phyloP scores from a whole-genome alignment of 2,113 vertebrate species.

The Galbula dea region DNA sequence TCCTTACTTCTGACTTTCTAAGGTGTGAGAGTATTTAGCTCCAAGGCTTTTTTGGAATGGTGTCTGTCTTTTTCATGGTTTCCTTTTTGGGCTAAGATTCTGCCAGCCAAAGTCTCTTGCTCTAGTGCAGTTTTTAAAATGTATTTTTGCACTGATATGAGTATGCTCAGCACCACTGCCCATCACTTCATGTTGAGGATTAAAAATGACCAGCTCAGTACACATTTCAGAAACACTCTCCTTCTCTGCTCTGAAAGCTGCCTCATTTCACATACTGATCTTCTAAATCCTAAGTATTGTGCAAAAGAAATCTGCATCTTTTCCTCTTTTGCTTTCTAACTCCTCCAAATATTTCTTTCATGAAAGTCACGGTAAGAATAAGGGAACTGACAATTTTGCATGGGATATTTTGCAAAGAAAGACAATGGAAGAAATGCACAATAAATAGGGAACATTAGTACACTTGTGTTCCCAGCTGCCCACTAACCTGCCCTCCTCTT shows the following conservation, averaged over 20 bases:
- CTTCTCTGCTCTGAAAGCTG: not conserved
- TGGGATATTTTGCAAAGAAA: not conserved
- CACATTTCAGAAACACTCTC: not conserved
- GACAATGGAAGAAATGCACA: not conserved
- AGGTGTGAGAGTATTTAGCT: not conserved
- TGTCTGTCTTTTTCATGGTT: not conserved
- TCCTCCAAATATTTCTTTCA: not conserved
- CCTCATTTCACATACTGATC: not conserved
- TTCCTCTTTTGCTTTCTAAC: not conserved
- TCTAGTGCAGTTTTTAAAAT: not conserved
- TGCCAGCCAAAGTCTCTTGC: not conserved
- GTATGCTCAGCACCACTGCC: not conserved
- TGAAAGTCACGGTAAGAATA: not conserved
- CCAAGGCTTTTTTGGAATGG: not conserved
- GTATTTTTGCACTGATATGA: not conserved
- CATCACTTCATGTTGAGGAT: not conserved
- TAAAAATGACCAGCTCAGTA: not conserved
- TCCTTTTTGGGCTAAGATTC: not conserved
- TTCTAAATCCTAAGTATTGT: not conserved
- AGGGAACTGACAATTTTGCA: not conserved
- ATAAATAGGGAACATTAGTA: not conserved
- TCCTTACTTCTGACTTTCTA: not conserved
- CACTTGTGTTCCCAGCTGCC: not conserved
- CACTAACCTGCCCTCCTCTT: not conserved
- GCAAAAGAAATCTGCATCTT: not conserved